Evolutionary conservation across 2,888 invertebrate species (phyloP).

Genomic region (Tillus elongatus): DNA sequence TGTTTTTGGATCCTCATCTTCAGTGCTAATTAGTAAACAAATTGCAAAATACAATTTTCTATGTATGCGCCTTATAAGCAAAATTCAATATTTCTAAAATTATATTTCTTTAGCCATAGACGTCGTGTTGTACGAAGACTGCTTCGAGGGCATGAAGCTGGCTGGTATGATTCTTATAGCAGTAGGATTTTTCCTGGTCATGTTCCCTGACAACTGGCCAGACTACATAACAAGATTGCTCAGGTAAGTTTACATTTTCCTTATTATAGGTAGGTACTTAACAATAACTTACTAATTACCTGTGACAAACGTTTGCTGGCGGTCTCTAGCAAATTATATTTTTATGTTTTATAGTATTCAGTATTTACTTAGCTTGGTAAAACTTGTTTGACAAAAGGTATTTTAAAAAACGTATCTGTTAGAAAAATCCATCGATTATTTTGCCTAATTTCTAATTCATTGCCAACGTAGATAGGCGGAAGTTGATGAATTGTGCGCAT

Average conservation of each 20-base stretch:
- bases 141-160: conserved; percentile 89
- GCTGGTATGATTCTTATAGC: conserved; percentile 88
- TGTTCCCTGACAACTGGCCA: conserved; percentile 95
- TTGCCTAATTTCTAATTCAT: too few species aligned
- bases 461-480: too few species aligned
- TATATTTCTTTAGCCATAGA: conserved; percentile 87
- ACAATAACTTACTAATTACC: background rate
- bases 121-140: conserved; percentile 72
- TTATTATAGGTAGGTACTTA: background rate
- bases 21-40: too few species aligned
- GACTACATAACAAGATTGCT: conserved; percentile 84
- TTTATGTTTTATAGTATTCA: background rate
- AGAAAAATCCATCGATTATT: too few species aligned
- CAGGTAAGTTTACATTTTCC: conserved; percentile 51
- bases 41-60: too few species aligned
- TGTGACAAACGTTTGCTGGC: too few species aligned
- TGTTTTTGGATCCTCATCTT: too few species aligned
- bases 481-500: too few species aligned
- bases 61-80: too few species aligned
- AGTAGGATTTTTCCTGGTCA: conserved; percentile 85
- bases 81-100: too few species aligned
- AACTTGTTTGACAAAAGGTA: too few species aligned
- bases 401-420: too few species aligned
- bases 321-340: conserved; percentile 1
- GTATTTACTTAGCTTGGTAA: background rate